Evolutionary conservation across 2,888 invertebrate species (phyloP).

Genomic region (Myathropa florea): DNA sequence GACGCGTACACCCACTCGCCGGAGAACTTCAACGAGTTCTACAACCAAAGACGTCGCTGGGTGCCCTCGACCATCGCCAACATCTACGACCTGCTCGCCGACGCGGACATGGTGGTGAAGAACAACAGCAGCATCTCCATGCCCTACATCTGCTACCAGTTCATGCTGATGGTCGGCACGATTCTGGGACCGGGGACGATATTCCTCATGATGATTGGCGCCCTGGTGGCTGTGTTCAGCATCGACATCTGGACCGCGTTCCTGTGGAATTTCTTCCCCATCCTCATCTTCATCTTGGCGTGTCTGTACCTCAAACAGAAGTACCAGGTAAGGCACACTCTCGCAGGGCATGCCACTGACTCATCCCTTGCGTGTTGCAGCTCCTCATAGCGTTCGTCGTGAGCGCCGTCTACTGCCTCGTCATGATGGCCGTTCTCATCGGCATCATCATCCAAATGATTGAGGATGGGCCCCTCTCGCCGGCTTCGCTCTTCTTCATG

Average conservation of each 20-base stretch:
- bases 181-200: conserved; percentile 88
- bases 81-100: conserved; percentile 91
- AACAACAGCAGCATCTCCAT: conserved; percentile 94
- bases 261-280: conserved; percentile 85
- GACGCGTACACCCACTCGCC: conserved; percentile 97
- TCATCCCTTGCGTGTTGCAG: conserved; percentile 78
- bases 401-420: conserved; percentile 89
- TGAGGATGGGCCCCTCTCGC: conserved; percentile 90
- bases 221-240: conserved; percentile 87
- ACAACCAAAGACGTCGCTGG: conserved; percentile 96
- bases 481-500: conserved; percentile 92
- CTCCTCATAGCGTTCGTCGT: conserved; percentile 87
- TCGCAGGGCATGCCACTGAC: too few relatives aligned
- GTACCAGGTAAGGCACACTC: conserved; percentile 82
- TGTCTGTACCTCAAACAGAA: conserved; percentile 85
- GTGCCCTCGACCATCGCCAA: conserved; percentile 98
- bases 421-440: conserved; percentile 93
- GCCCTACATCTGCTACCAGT: conserved; percentile 88
- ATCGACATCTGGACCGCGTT: conserved; percentile 87
- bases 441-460: conserved; percentile 90
- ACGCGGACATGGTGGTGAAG: conserved; percentile 89
- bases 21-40: conserved; percentile 95
- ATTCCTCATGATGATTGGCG: conserved; percentile 89
- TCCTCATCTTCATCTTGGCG: conserved; percentile 84
- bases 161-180: conserved; percentile 86